Conservation (phyloP, 2,113 vertebrate genomes). For the Dunckerocampus dactyliophorus region DNA sequence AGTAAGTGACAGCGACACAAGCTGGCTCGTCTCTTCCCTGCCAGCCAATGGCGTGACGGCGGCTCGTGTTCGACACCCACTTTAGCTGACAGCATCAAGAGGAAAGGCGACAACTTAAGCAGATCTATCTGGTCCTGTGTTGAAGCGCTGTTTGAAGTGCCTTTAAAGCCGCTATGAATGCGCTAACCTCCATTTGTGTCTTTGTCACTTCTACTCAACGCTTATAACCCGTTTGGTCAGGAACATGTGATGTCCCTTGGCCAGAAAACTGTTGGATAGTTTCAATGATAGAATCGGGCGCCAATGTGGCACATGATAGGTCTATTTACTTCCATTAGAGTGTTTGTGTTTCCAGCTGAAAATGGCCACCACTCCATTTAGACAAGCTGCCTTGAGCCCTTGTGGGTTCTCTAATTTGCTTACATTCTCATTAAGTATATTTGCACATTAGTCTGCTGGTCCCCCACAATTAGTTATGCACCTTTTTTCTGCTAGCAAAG, state of each 20-base stretch:
- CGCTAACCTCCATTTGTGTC: conserved; percentile 51
- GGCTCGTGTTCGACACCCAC: conserved; percentile 57
- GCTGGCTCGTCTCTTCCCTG: conserved; percentile 54
- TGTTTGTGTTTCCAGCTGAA: conserved; percentile 20
- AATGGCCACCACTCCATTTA: conserved; percentile 32
- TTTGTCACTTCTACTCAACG: conserved; percentile 28
- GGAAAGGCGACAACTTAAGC: conserved; percentile 62
- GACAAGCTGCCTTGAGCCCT: conserved; percentile 32
- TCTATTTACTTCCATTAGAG: conserved; percentile 22
- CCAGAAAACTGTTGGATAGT: conserved; percentile 9
- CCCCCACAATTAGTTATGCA: conserved; percentile 28
- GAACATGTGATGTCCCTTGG: conserved; percentile 3
- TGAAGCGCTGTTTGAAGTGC: conserved; percentile 54
- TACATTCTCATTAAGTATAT: conserved; percentile 47
- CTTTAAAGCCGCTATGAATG: conserved; percentile 61
- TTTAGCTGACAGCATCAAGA: conserved; percentile 66
- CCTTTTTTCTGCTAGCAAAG: conserved; percentile 20
- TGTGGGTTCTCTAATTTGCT: conserved; percentile 44
- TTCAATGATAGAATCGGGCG: conserved; percentile 6
- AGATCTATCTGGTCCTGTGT: conserved; percentile 58
- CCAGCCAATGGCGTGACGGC: conserved; percentile 38
- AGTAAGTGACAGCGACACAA: conserved; percentile 50
- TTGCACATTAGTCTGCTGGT: conserved; percentile 39
- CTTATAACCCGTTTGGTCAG: conserved; percentile 27
- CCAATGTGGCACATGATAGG: not conserved